Evolutionary conservation across 23 tunicate genomes (phyloP).

Genomic region (Styela clava): DNA sequence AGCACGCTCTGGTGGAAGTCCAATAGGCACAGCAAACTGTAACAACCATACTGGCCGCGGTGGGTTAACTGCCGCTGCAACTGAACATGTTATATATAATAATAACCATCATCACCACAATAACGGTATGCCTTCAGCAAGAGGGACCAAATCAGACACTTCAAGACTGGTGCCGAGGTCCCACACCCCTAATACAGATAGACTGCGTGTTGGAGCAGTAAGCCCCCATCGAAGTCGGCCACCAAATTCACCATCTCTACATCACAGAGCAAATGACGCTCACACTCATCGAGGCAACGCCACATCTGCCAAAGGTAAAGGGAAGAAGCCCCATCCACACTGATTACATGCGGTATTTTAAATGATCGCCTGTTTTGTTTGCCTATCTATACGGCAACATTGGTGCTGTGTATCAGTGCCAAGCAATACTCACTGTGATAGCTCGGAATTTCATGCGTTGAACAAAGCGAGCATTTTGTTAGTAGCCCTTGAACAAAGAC

Average conservation of each 20-base stretch:
- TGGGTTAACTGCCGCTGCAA: conserved; percentile 27
- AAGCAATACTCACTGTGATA: background rate
- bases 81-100: conserved; percentile 19
- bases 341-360: background rate
- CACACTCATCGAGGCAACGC: conserved; percentile 2
- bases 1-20: background rate
- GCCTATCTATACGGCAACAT: background rate
- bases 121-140: background rate
- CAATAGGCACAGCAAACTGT: conserved; percentile 4
- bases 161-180: conserved; percentile 8
- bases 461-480: background rate
- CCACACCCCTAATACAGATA: conserved; percentile 23
- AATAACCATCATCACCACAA: background rate
- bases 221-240: conserved; percentile 7
- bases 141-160: background rate
- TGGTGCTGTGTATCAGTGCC: background rate
- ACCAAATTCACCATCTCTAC: conserved; percentile 11
- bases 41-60: background rate
- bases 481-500: background rate
- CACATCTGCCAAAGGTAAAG: conserved; percentile 19
- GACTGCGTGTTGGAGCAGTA: background rate
- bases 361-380: background rate
- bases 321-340: background rate
- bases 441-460: background rate
- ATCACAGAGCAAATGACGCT: conserved; percentile 12